Percentiles rank a stretch among this genome's conserved stretches.
phyloP scores from a whole-genome alignment of 1,140 invertebrate species.

The Diachasmimorpha longicaudata region DNA sequence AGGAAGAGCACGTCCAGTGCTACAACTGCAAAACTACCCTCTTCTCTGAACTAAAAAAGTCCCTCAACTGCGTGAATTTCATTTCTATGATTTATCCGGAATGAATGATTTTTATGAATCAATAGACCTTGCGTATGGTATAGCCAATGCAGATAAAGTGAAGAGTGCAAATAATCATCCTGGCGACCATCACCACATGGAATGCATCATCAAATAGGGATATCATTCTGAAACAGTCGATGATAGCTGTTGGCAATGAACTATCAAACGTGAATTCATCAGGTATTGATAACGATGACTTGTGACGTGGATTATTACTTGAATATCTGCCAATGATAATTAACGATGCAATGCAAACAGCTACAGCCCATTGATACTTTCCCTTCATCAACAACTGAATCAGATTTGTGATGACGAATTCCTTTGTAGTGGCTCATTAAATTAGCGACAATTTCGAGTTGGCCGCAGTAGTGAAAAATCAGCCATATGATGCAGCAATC shows the following conservation, averaged over 20 bases:
- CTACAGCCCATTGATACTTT: neutral
- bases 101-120: too few relatives aligned
- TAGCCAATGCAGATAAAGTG: neutral
- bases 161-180: neutral
- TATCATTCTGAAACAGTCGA: neutral
- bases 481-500: neutral
- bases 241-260: too few relatives aligned
- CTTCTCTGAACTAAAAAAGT: neutral
- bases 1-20: neutral
- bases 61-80: too few relatives aligned
- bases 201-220: neutral
- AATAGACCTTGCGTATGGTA: neutral
- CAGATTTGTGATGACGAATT: neutral
- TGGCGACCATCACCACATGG: neutral
- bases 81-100: too few relatives aligned
- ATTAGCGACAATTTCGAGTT: neutral
- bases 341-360: slow-evolving; percentile 15
- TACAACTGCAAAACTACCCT: neutral
- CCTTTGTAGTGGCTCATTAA: neutral
- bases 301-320: neutral
- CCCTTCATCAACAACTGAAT: neutral
- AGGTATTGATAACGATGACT: neutral
- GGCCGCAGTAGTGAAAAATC: slow-evolving; percentile 1
- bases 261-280: neutral
- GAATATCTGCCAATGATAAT: slow-evolving; percentile 2